Evolutionary conservation across 2,888 invertebrate genomes (phyloP).

Genomic region (Elegia similella): DNA sequence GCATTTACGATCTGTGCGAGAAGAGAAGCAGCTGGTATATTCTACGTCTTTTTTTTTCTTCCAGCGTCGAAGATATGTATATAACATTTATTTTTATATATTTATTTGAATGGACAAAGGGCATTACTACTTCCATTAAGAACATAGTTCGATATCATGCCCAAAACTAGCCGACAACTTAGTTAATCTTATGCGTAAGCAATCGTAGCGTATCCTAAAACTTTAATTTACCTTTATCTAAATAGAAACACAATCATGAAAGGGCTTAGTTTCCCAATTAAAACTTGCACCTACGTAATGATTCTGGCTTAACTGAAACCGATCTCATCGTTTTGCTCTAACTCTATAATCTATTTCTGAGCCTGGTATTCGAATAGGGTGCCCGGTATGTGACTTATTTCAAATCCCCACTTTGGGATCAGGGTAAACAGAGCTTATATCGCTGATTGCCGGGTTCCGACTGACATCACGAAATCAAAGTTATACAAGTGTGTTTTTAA

Average conservation of each 20-base stretch:
- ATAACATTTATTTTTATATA: no score
- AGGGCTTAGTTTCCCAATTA: constrained; percentile 22
- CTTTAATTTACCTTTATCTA: constrained; percentile 14
- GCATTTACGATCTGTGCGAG: no score
- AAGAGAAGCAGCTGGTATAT: no score
- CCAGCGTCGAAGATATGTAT: no score
- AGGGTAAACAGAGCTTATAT: constrained; percentile 34
- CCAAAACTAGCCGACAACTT: no score
- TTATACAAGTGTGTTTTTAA: background rate
- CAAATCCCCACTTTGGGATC: constrained; percentile 43
- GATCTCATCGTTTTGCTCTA: constrained; percentile 20
- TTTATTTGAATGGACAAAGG: no score
- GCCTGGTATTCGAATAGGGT: constrained; percentile 8
- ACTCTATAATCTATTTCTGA: constrained; percentile 16
- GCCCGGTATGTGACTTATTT: constrained; percentile 25
- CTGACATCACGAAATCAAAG: background rate
- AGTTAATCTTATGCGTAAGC: no score
- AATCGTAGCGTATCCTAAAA: background rate
- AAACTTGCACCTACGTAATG: constrained; percentile 21
- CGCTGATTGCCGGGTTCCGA: constrained; percentile 32
- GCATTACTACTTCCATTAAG: no score
- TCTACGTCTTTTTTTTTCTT: no score
- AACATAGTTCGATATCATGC: no score
- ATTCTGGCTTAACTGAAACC: constrained; percentile 17
- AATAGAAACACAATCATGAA: constrained; percentile 1